phyloP scores from a whole-genome alignment of 2,797 vertebrate genomes.

The Enteromius treurensis region DNA sequence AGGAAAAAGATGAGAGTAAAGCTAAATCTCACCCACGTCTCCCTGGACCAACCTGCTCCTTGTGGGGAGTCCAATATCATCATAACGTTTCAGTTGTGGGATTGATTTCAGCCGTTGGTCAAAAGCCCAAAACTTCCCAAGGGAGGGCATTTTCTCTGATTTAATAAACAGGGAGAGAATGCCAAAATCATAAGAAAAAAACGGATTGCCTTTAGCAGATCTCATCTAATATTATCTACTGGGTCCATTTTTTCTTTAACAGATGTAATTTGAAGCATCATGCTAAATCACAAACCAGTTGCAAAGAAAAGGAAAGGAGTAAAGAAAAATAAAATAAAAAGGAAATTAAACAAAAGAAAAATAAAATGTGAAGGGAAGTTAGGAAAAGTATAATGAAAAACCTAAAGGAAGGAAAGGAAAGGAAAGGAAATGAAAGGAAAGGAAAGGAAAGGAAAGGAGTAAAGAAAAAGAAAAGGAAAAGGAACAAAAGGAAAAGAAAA shows the following conservation, averaged over 20 bases:
- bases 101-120: slow-evolving; percentile 60
- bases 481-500: too few relatives aligned
- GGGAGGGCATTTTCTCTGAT: slow-evolving; percentile 57
- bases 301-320: background rate
- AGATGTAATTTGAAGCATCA: slow-evolving; percentile 50
- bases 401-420: background rate
- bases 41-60: slow-evolving; percentile 55
- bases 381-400: background rate
- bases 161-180: slow-evolving; percentile 57
- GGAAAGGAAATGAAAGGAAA: background rate
- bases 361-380: background rate
- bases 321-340: background rate
- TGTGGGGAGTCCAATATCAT: slow-evolving; percentile 58
- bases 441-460: background rate
- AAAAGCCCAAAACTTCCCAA: slow-evolving; percentile 54
- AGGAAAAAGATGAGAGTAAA: slow-evolving; percentile 57
- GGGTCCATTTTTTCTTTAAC: slow-evolving; percentile 43
- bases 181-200: slow-evolving; percentile 56
- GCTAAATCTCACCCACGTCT: slow-evolving; percentile 55
- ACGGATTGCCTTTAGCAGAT: slow-evolving; percentile 54
- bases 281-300: slow-evolving; percentile 35
- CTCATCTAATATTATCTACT: slow-evolving; percentile 54
- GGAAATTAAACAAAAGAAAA: background rate
- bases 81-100: slow-evolving; percentile 40
- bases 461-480: too few relatives aligned